A percentile compares a stretch with the other conserved stretches of the same genome.
Evolutionary conservation across 2,797 vertebrate species (phyloP).

Genomic region (Cryptoprocta ferox): DNA sequence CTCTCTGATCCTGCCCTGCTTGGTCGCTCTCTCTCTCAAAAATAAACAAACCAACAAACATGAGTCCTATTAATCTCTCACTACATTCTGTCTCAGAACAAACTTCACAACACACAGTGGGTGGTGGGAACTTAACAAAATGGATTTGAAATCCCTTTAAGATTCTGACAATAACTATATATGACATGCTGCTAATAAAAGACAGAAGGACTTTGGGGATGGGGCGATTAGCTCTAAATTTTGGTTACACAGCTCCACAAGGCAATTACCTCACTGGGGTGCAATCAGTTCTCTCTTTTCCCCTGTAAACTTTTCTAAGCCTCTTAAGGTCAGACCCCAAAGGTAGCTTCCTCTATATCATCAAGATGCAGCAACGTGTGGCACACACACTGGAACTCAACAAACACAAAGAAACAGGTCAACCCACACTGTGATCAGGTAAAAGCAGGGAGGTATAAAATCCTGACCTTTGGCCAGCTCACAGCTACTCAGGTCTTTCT

Average conservation of each 20-base stretch:
- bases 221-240: neutral
- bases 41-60: neutral
- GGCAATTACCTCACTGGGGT: neutral
- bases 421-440: neutral
- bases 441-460: neutral
- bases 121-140: neutral
- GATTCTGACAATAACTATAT: neutral
- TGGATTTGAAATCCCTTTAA: slow-evolving; percentile 28
- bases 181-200: neutral
- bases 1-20: too few species aligned
- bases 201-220: neutral
- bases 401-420: neutral
- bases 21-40: too few species aligned
- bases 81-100: neutral
- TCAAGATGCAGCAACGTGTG: neutral
- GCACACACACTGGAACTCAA: neutral
- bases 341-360: neutral
- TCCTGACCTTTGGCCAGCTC: neutral
- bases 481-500: neutral
- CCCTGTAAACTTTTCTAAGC: neutral
- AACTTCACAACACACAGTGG: neutral
- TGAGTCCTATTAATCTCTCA: neutral
- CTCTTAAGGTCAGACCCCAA: slow-evolving; percentile 43
- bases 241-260: neutral
- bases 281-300: neutral